Evolutionary conservation across 2,113 vertebrate genomes (phyloP).

Genomic region (Circaetus cinerascens): DNA sequence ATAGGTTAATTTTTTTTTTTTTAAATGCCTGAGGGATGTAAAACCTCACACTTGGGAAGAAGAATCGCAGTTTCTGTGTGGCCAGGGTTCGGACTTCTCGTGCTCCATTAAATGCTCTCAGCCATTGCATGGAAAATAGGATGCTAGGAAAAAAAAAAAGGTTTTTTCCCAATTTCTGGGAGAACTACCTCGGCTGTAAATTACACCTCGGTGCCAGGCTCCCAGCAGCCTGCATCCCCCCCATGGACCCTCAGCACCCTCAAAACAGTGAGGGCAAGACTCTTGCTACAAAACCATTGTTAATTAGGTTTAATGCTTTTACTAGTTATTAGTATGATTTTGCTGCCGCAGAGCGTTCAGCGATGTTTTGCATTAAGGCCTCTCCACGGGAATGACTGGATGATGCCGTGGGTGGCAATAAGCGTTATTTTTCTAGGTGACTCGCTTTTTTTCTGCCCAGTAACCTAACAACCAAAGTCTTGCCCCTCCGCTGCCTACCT

Average conservation of each 20-base stretch:
- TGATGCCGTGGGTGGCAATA: not conserved
- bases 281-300: not conserved
- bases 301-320: not conserved
- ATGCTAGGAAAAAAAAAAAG: not conserved
- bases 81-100: not conserved
- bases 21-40: not conserved
- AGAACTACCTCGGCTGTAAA: not conserved
- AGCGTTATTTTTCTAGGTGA: not conserved
- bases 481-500: not conserved
- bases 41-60: not conserved
- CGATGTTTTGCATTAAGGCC: not conserved
- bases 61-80: not conserved
- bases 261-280: not conserved
- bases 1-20: not conserved
- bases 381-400: not conserved
- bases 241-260: not conserved
- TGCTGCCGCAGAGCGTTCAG: fast-evolving
- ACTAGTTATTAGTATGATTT: not conserved
- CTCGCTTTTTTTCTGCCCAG: not conserved
- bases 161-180: not conserved
- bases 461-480: not conserved
- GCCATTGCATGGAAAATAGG: not conserved
- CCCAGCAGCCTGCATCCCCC: not conserved
- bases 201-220: not conserved
- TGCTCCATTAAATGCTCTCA: not conserved